These are phyloP conservation scores for Diacarnus erythraeanus DNA, from an alignment of 37 sponge, comb jelly and placozoan species.

Conservation along the genomic window DNA sequence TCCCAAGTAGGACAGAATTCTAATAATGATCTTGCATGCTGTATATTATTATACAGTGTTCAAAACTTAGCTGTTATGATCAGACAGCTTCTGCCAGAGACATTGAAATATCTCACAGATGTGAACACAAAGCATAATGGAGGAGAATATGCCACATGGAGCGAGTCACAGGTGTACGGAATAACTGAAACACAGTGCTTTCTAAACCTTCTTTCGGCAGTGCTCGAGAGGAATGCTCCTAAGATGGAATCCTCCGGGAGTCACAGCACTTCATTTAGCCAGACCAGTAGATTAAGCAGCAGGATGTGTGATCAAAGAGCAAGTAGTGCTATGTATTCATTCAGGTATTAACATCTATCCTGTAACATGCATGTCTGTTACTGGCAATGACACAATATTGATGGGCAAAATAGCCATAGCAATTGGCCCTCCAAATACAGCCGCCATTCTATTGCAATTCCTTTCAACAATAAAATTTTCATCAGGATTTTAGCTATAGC, in stretches of 20 bases:
- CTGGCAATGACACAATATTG: too few species aligned
- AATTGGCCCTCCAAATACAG: too few species aligned
- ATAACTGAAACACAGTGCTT: constrained; percentile 31
- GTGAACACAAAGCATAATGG: constrained; percentile 9
- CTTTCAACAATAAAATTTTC: too few species aligned
- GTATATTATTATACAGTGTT: constrained; percentile 16
- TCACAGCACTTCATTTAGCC: constrained; percentile 2
- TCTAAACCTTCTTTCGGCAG: constrained; percentile 51
- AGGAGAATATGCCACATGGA: background rate
- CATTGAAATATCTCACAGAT: constrained; percentile 22
- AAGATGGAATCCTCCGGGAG: constrained; percentile 7
- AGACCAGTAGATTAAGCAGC: constrained; percentile 24
- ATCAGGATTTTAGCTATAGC: too few species aligned
- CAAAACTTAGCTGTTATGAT: constrained; percentile 38
- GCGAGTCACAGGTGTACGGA: background rate
- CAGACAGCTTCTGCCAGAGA: constrained; percentile 38
- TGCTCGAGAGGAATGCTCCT: constrained; percentile 57
- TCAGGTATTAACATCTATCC: too few species aligned
- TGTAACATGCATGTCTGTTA: too few species aligned
- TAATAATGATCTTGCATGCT: background rate
- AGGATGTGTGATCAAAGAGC: background rate
- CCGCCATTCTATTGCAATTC: too few species aligned
- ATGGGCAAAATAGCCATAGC: too few species aligned
- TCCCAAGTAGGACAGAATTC: background rate
- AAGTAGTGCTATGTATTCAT: background rate